These are phyloP conservation scores for Lepidocyrtoides sp. DNA, from an alignment of 2,888 invertebrate genomes.

Conservation along the genomic window DNA sequence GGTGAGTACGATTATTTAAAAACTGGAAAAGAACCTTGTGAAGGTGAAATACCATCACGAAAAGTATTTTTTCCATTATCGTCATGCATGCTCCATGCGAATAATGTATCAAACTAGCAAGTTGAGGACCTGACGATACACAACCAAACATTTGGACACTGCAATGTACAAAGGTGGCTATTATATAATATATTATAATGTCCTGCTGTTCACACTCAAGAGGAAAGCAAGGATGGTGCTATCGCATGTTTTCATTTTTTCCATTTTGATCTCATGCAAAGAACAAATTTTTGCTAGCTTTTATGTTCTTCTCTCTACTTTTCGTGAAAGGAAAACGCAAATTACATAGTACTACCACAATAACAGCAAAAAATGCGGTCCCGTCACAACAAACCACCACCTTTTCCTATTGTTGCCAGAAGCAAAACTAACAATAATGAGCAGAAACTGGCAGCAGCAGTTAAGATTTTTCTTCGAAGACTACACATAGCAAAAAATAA, in stretches of 20 bases:
- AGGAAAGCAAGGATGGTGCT: background rate
- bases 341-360: conserved; percentile 48
- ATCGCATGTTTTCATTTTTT: conserved; percentile 3
- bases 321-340: conserved; percentile 12
- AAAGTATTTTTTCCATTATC: too few species aligned
- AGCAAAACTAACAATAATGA: background rate
- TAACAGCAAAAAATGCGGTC: conserved; percentile 46
- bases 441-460: background rate
- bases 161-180: background rate
- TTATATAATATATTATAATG: background rate
- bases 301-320: conserved; percentile 7
- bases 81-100: too few species aligned
- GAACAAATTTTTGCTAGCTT: background rate
- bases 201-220: background rate
- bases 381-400: conserved; percentile 36
- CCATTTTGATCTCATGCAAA: background rate
- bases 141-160: background rate
- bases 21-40: conserved; percentile 50
- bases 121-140: background rate
- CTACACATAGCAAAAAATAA: background rate
- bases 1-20: background rate
- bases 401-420: background rate
- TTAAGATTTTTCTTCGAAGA: conserved; percentile 17
- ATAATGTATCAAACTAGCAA: too few species aligned
- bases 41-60: conserved; percentile 56